Evolutionary conservation across 2,888 invertebrate species (phyloP), one percentile per base, ranked within the genome.

Genomic region (Parnassius glacialis): DNA sequence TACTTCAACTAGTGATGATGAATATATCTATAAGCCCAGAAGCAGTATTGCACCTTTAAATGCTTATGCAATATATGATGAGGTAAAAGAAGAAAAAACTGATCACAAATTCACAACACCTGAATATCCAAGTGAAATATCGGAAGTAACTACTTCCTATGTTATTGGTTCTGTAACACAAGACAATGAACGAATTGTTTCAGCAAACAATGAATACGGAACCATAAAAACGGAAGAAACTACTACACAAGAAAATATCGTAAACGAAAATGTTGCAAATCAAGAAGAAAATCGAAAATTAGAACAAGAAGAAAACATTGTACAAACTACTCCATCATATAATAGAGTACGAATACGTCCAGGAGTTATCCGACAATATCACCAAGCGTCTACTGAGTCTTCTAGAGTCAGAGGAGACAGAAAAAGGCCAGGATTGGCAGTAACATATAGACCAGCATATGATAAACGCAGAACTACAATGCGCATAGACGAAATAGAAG

Each of bases 401-500:
- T 68, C 85, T 2, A 83, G 72, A 75, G 72, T 70, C 1, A 89
- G 84, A 70, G 69, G 73, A 57, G 84, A 86, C 12, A 83, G 82
- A 66, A 77, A 90, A 52, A 58, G 62, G 9, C 62, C 62, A 45
- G 62, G 54, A 11, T 58, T 55, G 34, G 78, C 90, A 20, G 81
- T 92, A 10, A 92, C 92, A 47, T 90, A 91, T 62, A 82, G 92
- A 67, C 92, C 92, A 58, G 85, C 89, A 7, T 91, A 83, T 67
- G 87, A 89, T 64, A 85, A 82, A 70, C 80, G 88, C 12, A 80
- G 89, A 64, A 92, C 92, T 1, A 92, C 92, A 45, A 92, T 92
- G 92, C 80, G 88, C 41, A 92, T 92, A 61, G 92, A 92, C 69
- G 92, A 92, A 81, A 92, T 92, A 12, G 88, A 91, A 72, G 90